Evolutionary conservation across 2,888 invertebrate genomes (phyloP).

Genomic region (Cheilosia impressa): DNA sequence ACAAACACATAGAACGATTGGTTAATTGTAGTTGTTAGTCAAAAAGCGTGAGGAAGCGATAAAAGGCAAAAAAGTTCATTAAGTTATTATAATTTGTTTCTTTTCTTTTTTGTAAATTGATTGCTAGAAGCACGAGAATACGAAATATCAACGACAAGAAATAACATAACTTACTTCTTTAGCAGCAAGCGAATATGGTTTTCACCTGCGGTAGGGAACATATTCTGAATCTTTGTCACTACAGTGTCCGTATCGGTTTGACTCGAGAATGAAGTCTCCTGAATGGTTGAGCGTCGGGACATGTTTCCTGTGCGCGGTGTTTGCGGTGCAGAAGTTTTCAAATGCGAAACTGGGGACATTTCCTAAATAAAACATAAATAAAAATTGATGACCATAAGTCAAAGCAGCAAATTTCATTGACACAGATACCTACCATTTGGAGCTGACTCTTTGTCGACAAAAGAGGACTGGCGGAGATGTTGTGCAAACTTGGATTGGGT

Average conservation of each 20-base stretch:
- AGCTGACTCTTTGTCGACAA: conserved; percentile 79
- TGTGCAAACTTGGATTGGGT: conserved; percentile 80
- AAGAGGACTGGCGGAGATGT: conserved; percentile 83
- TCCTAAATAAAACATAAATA: conserved; percentile 78
- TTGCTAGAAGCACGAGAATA: conserved; percentile 60
- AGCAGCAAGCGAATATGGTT: conserved; percentile 93
- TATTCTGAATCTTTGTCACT: conserved; percentile 91
- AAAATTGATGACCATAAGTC: not conserved
- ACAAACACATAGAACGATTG: conserved; percentile 69
- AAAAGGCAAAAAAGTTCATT: conserved; percentile 71
- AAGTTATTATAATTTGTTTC: conserved; percentile 30
- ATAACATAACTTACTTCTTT: conserved; percentile 90
- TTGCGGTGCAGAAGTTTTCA: conserved; percentile 77
- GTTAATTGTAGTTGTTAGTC: conserved; percentile 73
- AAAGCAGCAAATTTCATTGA: not conserved
- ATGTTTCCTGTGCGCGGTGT: conserved; percentile 80
- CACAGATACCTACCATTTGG: conserved; percentile 76
- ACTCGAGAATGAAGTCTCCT: conserved; percentile 87
- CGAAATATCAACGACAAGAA: not conserved
- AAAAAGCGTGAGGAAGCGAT: conserved; percentile 74
- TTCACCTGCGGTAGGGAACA: conserved; percentile 96
- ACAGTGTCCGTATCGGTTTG: conserved; percentile 89
- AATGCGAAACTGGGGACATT: conserved; percentile 82
- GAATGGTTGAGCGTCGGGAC: conserved; percentile 83
- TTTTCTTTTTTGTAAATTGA: conserved; percentile 47